phyloP scores from a whole-genome alignment of 1,140 invertebrate species.

The Pogonomyrmex barbatus region DNA sequence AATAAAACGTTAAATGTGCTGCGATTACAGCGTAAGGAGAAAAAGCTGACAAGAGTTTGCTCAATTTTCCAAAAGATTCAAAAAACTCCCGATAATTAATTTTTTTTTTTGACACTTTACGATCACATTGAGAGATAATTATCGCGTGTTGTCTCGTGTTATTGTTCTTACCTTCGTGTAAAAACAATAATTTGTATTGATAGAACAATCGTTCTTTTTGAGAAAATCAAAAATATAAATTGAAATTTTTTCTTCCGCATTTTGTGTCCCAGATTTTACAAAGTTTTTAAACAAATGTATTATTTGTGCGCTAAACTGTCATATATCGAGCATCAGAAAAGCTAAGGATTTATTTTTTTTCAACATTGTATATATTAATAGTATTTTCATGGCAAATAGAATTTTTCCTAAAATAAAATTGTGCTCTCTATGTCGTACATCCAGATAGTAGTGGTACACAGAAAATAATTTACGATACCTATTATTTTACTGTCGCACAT shows the following conservation, averaged over 20 bases:
- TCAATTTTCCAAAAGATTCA: neutral
- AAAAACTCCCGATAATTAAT: neutral
- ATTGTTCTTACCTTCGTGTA: neutral
- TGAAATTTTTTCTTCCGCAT: neutral
- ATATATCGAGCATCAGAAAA: neutral
- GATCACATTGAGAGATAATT: neutral
- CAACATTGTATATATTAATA: neutral
- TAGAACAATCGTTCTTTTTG: neutral
- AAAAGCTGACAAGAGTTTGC: constrained; percentile 13
- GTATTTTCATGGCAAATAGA: neutral
- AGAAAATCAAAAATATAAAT: neutral
- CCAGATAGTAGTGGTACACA: neutral
- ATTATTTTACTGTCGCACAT: constrained; percentile 20
- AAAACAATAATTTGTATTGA: neutral
- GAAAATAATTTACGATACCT: neutral
- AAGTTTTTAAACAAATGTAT: neutral
- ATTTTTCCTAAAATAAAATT: constrained; percentile 6
- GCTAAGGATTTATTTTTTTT: constrained; percentile 10
- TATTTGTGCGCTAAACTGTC: neutral
- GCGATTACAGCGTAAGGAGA: constrained; percentile 21
- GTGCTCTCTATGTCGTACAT: neutral
- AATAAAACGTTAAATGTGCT: constrained; percentile 47
- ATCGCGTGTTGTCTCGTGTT: neutral
- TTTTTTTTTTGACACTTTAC: neutral
- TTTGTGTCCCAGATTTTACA: neutral